Conservation (phyloP, 2,888 invertebrate genomes). For the Zootermopsis nevadensis region DNA sequence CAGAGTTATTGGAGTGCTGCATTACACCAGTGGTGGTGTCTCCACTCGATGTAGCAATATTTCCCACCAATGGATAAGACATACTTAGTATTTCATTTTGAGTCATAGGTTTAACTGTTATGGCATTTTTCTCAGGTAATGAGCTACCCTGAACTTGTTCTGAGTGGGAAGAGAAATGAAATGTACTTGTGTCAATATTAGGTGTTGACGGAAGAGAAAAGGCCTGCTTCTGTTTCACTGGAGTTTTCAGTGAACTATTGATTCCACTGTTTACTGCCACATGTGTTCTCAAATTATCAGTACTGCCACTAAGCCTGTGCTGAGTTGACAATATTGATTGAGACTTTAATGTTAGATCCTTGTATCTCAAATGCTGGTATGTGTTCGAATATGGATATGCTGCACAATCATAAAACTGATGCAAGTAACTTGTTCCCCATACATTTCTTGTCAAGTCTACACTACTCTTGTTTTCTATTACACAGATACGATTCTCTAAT, state of each 20-base stretch:
- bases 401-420: constrained; percentile 38
- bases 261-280: neutral
- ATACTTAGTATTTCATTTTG: constrained; percentile 17
- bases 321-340: constrained; percentile 23
- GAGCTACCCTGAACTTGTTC: neutral
- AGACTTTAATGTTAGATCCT: constrained; percentile 21
- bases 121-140: neutral
- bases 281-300: constrained; percentile 11
- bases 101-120: constrained; percentile 11
- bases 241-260: constrained; percentile 56
- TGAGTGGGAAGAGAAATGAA: neutral
- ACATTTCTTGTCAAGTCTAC: constrained; percentile 53
- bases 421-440: neutral
- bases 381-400: neutral
- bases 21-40: neutral
- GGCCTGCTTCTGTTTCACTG: constrained; percentile 57
- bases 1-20: neutral
- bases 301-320: constrained; percentile 30
- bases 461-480: constrained; percentile 64
- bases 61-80: neutral
- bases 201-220: constrained; percentile 60
- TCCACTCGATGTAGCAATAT: neutral
- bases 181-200: constrained; percentile 45
- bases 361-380: neutral
- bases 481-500: constrained; percentile 65